Percentiles rank a stretch among this genome's conserved stretches.
phyloP scores from a whole-genome alignment of 2,113 vertebrate genomes.

The Todiramphus chloris region DNA sequence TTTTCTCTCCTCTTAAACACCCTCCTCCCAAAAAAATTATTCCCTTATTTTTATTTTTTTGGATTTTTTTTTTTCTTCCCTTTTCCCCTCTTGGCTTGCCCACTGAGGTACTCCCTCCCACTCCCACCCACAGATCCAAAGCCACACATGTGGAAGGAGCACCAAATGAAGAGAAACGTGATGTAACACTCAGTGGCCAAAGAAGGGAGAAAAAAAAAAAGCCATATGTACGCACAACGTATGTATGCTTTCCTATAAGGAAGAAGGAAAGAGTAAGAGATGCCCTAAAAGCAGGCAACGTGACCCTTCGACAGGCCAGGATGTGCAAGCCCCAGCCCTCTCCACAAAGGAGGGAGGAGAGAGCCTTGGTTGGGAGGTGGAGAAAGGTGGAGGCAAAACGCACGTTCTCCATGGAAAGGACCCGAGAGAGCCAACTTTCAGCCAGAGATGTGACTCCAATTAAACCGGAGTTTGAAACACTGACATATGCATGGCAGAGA shows the following conservation, averaged over 20 bases:
- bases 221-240: neutral
- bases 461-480: neutral
- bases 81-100: neutral
- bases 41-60: neutral
- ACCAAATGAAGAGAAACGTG: neutral
- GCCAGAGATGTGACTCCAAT: neutral
- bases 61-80: neutral
- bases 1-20: neutral
- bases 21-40: neutral
- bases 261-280: neutral
- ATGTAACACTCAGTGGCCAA: neutral
- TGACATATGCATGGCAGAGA: neutral
- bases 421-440: neutral
- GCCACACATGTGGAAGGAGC: fast-evolving
- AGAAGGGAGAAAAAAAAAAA: neutral
- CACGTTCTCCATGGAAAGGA: neutral
- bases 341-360: neutral
- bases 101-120: neutral
- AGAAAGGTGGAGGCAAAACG: neutral
- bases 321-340: neutral
- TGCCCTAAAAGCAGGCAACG: neutral
- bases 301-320: neutral
- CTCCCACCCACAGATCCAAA: neutral
- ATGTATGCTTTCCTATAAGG: neutral
- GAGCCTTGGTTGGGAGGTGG: neutral